phyloP scores from a whole-genome alignment of 2,797 vertebrate species.

The Oceanodroma leucorhoa region DNA sequence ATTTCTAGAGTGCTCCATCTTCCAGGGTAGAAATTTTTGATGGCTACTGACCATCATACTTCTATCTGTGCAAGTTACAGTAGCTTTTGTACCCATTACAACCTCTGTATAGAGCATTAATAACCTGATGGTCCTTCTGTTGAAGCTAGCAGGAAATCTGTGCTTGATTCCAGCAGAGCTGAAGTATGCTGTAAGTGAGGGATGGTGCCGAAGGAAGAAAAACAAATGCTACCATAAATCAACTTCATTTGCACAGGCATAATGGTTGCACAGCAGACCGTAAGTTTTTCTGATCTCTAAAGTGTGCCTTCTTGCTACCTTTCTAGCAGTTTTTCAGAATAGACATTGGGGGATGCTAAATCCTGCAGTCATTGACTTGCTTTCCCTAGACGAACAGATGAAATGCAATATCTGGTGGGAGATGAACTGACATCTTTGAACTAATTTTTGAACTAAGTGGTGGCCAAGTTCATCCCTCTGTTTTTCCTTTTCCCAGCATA shows the following conservation, averaged over 20 bases:
- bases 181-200: neutral
- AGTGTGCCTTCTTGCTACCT: neutral
- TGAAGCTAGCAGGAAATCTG: neutral
- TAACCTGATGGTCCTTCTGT: neutral
- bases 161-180: neutral
- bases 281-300: neutral
- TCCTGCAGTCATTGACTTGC: neutral
- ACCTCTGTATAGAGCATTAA: neutral
- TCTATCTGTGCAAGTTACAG: neutral
- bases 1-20: neutral
- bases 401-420: neutral
- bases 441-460: neutral
- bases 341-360: neutral
- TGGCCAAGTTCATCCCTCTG: neutral
- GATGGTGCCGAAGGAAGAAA: neutral
- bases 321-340: neutral
- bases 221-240: neutral
- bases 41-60: neutral
- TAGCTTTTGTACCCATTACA: neutral
- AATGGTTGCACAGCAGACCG: accelerated
- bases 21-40: neutral
- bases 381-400: neutral
- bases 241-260: neutral
- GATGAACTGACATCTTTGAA: neutral
- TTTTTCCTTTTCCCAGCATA: neutral